These are phyloP conservation scores for Lampris incognitus DNA, from an alignment of 2,113 vertebrate species.

Conservation along the genomic window DNA sequence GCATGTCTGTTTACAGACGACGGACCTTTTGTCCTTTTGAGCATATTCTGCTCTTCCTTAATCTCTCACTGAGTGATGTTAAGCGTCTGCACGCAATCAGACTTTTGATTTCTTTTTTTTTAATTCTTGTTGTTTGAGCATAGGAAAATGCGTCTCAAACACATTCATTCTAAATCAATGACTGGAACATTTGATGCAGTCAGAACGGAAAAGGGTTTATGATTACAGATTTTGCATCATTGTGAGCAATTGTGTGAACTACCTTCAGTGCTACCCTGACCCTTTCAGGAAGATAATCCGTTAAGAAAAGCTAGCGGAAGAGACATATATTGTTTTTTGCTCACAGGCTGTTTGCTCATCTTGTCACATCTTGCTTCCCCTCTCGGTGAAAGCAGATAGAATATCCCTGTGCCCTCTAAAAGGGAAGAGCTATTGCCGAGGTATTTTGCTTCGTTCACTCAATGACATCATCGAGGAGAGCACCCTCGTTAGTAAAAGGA, in stretches of 20 bases:
- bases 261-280: slow-evolving; percentile 38
- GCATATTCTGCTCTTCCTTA: not conserved
- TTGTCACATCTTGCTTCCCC: slow-evolving; percentile 24
- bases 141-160: too few species aligned
- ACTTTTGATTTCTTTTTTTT: not conserved
- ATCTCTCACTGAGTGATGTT: not conserved
- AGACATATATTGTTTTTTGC: slow-evolving; percentile 18
- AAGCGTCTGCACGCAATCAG: not conserved
- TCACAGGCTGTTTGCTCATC: not conserved
- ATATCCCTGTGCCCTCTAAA: slow-evolving; percentile 65
- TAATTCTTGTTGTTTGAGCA: not conserved
- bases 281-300: slow-evolving; percentile 28
- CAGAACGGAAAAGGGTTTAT: not conserved
- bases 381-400: slow-evolving; percentile 39
- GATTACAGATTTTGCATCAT: not conserved
- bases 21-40: too few species aligned
- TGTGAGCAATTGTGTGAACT: slow-evolving; percentile 16
- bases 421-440: slow-evolving; percentile 63
- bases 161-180: too few species aligned
- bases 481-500: slow-evolving; percentile 69
- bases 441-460: slow-evolving; percentile 69
- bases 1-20: too few species aligned
- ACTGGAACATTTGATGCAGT: too few species aligned
- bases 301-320: slow-evolving; percentile 18
- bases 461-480: slow-evolving; percentile 75